These are phyloP conservation scores for Aporrectodea caliginosa DNA, from an alignment of 1,140 invertebrate species.

Conservation along the genomic window DNA sequence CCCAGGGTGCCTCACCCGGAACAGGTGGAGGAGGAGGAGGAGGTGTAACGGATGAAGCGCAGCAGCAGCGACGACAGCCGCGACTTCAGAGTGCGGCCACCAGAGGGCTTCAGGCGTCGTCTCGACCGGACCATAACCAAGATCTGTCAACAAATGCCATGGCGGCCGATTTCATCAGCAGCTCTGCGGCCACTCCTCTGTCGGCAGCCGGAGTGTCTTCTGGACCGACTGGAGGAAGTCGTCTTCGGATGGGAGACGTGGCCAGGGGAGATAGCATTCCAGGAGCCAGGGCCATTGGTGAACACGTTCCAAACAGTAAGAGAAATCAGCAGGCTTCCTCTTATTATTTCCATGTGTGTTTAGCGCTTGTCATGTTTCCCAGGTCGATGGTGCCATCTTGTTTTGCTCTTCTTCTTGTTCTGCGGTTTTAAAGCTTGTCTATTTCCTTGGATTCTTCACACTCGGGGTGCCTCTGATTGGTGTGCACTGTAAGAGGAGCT, in stretches of 20 bases:
- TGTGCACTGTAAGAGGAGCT: too few species aligned
- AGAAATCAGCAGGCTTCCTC: neutral
- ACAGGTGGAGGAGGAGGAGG: too few species aligned
- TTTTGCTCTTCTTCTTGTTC: too few species aligned
- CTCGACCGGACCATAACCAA: neutral
- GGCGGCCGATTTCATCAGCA: neutral
- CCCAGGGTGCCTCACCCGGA: too few species aligned
- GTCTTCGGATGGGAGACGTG: neutral
- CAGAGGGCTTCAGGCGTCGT: neutral
- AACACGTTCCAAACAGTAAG: neutral
- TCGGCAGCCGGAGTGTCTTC: too few species aligned
- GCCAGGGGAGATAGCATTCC: neutral
- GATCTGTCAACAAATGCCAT: neutral
- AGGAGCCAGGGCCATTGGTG: neutral
- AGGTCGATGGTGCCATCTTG: too few species aligned
- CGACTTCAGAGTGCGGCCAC: neutral
- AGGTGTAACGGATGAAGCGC: neutral
- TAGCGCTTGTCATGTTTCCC: too few species aligned
- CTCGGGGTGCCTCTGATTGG: too few species aligned
- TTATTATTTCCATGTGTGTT: too few species aligned
- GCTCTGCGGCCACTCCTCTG: neutral
- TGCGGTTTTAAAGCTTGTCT: too few species aligned
- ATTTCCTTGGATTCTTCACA: too few species aligned
- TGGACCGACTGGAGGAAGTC: neutral
- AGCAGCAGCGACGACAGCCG: neutral